Percentiles rank a stretch among this genome's conserved stretches.
These are phyloP conservation scores for Microtus richardsoni DNA, from an alignment of 2,113 vertebrate species.

Conservation along the genomic window DNA sequence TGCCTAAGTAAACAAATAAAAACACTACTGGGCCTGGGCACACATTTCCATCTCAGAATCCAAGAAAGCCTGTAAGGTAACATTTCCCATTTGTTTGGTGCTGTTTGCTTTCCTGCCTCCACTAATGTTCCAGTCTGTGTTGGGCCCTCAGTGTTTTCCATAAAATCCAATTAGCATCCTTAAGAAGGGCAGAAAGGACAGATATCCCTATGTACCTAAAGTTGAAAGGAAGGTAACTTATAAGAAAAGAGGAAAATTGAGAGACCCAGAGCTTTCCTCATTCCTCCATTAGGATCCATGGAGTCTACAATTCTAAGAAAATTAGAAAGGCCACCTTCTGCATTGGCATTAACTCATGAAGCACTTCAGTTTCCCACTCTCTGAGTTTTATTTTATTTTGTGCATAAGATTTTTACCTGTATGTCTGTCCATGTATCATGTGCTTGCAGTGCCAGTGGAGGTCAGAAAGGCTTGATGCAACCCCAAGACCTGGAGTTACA, in stretches of 20 bases:
- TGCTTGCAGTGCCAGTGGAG: too few species aligned
- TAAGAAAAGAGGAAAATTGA: not conserved
- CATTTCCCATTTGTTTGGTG: not conserved
- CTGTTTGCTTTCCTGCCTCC: not conserved
- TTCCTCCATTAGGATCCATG: not conserved
- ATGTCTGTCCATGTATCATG: not conserved
- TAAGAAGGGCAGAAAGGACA: not conserved
- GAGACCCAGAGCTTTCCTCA: not conserved
- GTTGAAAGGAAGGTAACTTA: not conserved
- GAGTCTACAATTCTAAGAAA: not conserved
- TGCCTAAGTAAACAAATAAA: not conserved
- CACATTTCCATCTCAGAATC: not conserved
- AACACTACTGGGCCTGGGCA: not conserved
- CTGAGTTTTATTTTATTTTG: not conserved
- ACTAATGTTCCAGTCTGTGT: not conserved
- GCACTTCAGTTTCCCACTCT: not conserved
- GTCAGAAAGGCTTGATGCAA: not conserved
- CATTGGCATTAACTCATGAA: not conserved
- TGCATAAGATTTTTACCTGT: not conserved
- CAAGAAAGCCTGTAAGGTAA: not conserved
- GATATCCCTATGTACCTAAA: not conserved
- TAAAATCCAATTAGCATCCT: conserved; percentile 27
- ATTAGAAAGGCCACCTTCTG: not conserved
- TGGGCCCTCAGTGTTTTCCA: not conserved
- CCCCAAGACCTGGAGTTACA: not conserved